These are phyloP conservation scores for Lacerta viridis DNA, from an alignment of 2,797 vertebrate species.

Conservation along the genomic window DNA sequence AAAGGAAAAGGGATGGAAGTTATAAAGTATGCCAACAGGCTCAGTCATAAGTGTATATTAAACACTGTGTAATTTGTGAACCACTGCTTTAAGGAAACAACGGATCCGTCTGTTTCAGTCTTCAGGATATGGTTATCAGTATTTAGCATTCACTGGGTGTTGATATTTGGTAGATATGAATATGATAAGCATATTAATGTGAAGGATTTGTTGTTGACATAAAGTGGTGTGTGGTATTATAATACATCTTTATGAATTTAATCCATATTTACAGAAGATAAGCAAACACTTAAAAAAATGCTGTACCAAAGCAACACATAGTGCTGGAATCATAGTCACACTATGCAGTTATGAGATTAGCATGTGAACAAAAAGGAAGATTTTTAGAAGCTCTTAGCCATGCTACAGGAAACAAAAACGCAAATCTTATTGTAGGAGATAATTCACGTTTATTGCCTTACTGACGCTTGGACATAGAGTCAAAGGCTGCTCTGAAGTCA, in stretches of 20 bases:
- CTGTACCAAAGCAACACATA: not conserved
- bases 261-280: slow-evolving; percentile 34
- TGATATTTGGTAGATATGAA: not conserved
- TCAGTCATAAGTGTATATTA: not conserved
- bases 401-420: not conserved
- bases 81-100: slow-evolving; percentile 6
- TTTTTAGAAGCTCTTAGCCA: not conserved
- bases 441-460: not conserved
- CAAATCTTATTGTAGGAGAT: not conserved
- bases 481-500: too few relatives aligned
- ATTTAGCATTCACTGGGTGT: slow-evolving; percentile 8
- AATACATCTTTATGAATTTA: slow-evolving; percentile 13
- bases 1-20: not conserved
- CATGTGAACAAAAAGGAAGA: slow-evolving; percentile 10
- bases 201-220: not conserved
- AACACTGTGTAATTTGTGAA: not conserved
- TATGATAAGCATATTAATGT: not conserved
- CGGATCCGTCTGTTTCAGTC: not conserved
- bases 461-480: not conserved
- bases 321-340: not conserved
- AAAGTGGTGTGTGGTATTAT: slow-evolving; percentile 22
- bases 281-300: slow-evolving; percentile 28
- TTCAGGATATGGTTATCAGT: not conserved
- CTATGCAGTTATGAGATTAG: slow-evolving; percentile 9
- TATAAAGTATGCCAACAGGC: not conserved